Evolutionary conservation across 2,888 invertebrate genomes (phyloP).

Genomic region (Andrena dorsata): DNA sequence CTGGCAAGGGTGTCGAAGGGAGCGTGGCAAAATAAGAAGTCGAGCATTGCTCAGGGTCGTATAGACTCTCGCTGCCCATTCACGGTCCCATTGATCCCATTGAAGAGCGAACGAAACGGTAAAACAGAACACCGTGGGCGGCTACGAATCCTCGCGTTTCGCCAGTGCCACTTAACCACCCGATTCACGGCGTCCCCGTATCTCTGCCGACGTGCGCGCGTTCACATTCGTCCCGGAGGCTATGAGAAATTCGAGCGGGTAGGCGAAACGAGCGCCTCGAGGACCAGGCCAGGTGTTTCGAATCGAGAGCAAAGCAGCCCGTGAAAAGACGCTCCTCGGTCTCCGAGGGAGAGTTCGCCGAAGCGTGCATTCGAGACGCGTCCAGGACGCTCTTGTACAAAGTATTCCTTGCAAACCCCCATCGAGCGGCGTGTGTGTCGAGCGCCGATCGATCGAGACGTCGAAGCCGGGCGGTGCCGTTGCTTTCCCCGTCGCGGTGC

Average conservation of each 20-base stretch:
- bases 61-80: too few species aligned
- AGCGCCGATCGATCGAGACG: constrained; percentile 52
- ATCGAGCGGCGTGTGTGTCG: constrained; percentile 44
- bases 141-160: too few species aligned
- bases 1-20: too few species aligned
- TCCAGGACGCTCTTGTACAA: constrained; percentile 76
- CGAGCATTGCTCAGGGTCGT: too few species aligned
- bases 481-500: background rate
- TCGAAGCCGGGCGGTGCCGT: constrained; percentile 19
- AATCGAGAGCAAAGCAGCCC: constrained; percentile 29
- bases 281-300: constrained; percentile 9
- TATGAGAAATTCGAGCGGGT: background rate
- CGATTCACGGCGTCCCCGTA: too few species aligned
- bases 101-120: too few species aligned
- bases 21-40: too few species aligned
- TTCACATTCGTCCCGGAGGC: too few species aligned
- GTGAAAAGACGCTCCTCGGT: constrained; percentile 54
- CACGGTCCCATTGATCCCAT: too few species aligned
- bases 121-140: too few species aligned
- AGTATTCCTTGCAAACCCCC: constrained; percentile 68
- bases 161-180: too few species aligned
- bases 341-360: constrained; percentile 54
- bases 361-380: constrained; percentile 61
- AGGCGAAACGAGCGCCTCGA: constrained; percentile 31
- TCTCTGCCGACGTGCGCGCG: too few species aligned